These are phyloP conservation scores for Sarcophaga rosellei DNA, from an alignment of 2,888 invertebrate species.

Conservation along the genomic window DNA sequence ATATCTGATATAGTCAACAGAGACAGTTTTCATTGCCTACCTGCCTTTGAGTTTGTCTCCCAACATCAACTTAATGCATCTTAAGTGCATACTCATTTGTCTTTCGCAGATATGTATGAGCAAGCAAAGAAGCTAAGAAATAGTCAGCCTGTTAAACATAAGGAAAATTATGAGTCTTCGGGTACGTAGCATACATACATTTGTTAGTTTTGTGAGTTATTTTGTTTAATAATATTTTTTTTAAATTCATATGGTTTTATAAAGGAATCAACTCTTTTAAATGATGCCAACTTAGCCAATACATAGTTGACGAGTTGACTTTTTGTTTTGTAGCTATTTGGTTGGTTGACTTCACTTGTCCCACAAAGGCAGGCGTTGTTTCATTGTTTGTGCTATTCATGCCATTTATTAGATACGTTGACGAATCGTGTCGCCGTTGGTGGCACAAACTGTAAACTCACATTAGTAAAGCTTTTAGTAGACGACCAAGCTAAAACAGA, in stretches of 20 bases:
- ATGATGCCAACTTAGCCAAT: slow-evolving; percentile 5
- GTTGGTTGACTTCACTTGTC: slow-evolving; percentile 61
- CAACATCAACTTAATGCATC: no score
- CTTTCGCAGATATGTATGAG: no score
- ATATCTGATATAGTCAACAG: no score
- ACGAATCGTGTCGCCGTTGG: slow-evolving; percentile 75
- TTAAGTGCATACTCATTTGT: no score
- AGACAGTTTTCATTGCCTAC: no score
- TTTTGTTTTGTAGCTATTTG: slow-evolving; percentile 30
- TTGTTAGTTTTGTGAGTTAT: no score
- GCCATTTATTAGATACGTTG: slow-evolving; percentile 56
- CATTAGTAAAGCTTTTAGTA: slow-evolving; percentile 51
- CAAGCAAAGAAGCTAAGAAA: no score
- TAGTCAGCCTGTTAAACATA: no score
- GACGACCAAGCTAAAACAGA: slow-evolving; percentile 24
- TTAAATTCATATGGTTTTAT: not conserved
- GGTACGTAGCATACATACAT: no score
- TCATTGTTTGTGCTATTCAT: slow-evolving; percentile 19
- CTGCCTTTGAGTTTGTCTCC: no score
- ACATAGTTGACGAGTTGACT: slow-evolving; percentile 6
- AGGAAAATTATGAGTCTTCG: no score
- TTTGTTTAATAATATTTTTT: no score
- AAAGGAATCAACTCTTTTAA: slow-evolving; percentile 4
- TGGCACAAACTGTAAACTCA: slow-evolving; percentile 72
- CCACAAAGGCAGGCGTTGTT: slow-evolving; percentile 27